Evolutionary conservation across 2,888 invertebrate genomes (phyloP).

Genomic region (Epistrophe grossulariae): DNA sequence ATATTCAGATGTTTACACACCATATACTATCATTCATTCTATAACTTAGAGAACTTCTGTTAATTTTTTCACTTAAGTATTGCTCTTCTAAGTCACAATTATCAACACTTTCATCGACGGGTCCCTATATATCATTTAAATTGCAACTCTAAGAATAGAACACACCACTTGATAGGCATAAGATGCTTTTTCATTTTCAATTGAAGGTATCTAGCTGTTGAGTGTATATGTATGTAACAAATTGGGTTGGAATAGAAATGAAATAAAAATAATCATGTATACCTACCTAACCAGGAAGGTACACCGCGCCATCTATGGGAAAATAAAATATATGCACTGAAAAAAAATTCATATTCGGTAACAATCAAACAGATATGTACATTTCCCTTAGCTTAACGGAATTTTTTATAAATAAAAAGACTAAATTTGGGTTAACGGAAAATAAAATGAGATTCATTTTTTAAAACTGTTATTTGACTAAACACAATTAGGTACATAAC

Average conservation of each 20-base stretch:
- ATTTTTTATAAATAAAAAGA: too few species aligned
- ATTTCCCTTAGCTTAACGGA: too few species aligned
- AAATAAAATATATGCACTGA: background rate
- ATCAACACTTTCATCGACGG: background rate
- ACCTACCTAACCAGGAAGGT: background rate
- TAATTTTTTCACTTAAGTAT: background rate
- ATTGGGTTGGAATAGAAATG: background rate
- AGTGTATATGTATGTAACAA: background rate
- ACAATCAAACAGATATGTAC: too few species aligned
- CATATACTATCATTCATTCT: background rate
- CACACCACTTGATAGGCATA: background rate
- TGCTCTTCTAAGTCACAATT: constrained; percentile 4
- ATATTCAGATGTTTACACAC: too few species aligned
- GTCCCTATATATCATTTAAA: background rate
- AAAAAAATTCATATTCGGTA: background rate
- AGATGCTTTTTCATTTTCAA: background rate
- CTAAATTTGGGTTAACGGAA: too few species aligned
- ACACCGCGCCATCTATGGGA: background rate
- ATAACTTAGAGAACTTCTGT: background rate
- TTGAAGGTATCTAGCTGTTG: background rate
- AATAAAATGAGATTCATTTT: too few species aligned
- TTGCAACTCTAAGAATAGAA: background rate
- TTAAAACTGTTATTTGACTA: too few species aligned
- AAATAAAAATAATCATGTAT: background rate
- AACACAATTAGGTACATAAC: too few species aligned